Evolutionary conservation across 2,797 vertebrate genomes (phyloP).

Genomic region (Alosa sapidissima): DNA sequence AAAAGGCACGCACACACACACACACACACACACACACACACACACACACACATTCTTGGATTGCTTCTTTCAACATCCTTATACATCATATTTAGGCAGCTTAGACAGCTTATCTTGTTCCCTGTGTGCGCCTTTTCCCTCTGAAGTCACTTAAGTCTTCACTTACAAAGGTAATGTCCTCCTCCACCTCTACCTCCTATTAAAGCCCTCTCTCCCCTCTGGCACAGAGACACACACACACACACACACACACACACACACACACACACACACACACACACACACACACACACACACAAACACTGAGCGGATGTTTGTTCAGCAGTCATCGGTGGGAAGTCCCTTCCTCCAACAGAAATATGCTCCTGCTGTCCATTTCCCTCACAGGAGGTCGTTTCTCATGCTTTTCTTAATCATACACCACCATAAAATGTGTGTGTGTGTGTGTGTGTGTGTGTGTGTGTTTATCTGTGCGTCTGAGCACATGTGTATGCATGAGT

Average conservation of each 20-base stretch:
- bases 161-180: neutral
- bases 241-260: neutral
- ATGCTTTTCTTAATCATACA: slow-evolving; percentile 12
- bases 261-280: neutral
- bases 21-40: neutral
- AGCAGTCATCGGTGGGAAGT: neutral
- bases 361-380: neutral
- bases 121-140: neutral
- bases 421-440: neutral
- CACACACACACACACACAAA: neutral
- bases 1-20: neutral
- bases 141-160: neutral
- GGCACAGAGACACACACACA: neutral
- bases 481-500: neutral
- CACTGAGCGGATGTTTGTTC: neutral
- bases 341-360: neutral
- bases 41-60: neutral
- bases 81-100: slow-evolving; percentile 3
- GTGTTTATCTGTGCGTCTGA: neutral
- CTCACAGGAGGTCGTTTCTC: slow-evolving; percentile 2
- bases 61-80: neutral
- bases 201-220: neutral
- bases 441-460: neutral
- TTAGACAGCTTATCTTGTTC: slow-evolving; percentile 4
- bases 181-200: neutral